phyloP scores from a whole-genome alignment of 2,888 invertebrate genomes.

The Napeogenes sylphis region DNA sequence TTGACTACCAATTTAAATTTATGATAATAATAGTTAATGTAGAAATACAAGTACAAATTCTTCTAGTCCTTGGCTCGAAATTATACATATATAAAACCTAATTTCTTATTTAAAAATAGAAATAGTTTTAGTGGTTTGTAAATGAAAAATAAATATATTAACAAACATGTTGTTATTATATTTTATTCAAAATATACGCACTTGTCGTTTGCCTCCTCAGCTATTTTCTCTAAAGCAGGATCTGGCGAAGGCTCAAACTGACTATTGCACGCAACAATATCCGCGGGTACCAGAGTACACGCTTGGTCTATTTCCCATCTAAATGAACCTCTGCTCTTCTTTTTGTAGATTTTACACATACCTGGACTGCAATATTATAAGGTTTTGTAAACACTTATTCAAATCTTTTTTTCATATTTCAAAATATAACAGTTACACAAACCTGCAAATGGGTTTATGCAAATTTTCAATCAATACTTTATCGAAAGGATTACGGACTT shows the following conservation, averaged over 20 bases:
- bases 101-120: too few species aligned
- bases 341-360: slow-evolving; percentile 74
- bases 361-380: slow-evolving; percentile 54
- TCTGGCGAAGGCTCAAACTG: slow-evolving; percentile 80
- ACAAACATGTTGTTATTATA: not conserved
- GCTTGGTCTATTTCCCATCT: slow-evolving; percentile 85
- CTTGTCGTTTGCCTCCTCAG: slow-evolving; percentile 82
- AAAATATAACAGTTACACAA: slow-evolving; percentile 32
- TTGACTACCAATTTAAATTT: not conserved
- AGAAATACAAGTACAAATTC: too few species aligned
- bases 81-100: too few species aligned
- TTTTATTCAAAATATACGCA: slow-evolving; percentile 35
- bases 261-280: slow-evolving; percentile 81
- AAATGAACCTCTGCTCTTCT: slow-evolving; percentile 55
- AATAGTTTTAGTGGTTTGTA: too few species aligned
- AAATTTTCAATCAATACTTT: slow-evolving; percentile 79
- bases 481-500: slow-evolving; percentile 84
- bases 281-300: slow-evolving; percentile 81
- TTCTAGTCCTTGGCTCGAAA: too few species aligned
- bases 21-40: too few species aligned
- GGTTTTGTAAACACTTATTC: not conserved
- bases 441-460: slow-evolving; percentile 84
- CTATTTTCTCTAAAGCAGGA: slow-evolving; percentile 79
- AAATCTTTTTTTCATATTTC: slow-evolving; percentile 2
- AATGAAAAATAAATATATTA: not conserved